Conservation (phyloP, 2,113 vertebrate genomes). For the Oncorhynchus mykiss region DNA sequence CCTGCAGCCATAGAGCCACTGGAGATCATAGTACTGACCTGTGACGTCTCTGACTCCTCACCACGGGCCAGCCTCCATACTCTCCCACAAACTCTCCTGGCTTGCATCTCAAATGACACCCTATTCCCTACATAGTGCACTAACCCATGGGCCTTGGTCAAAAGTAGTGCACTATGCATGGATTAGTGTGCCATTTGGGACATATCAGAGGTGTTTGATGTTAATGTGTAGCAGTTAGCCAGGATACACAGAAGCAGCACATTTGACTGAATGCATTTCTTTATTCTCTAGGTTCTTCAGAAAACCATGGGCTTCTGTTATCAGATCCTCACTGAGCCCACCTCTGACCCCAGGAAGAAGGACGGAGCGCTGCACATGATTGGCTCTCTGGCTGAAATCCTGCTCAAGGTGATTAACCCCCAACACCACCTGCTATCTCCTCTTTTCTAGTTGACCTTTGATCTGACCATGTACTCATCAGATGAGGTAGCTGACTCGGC, state of each 20-base stretch:
- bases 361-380: conserved; percentile 99
- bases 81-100: conserved; percentile 64
- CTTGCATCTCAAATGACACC: no score
- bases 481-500: neutral
- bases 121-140: neutral
- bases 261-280: neutral
- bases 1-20: conserved; percentile 46
- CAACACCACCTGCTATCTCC: neutral
- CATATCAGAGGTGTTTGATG: neutral
- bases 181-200: neutral
- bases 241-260: neutral
- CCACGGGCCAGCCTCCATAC: conserved; percentile 75
- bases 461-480: no score
- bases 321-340: conserved; percentile 92
- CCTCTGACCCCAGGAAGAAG: conserved; percentile 94
- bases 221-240: neutral
- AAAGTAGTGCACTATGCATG: neutral
- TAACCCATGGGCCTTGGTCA: neutral
- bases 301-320: conserved; percentile 99
- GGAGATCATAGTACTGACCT: conserved; percentile 81
- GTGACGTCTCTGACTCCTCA: conserved; percentile 64
- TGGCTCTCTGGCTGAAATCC: conserved; percentile 95
- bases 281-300: conserved; percentile 84
- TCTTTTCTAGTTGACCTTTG: neutral
- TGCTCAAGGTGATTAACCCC: conserved; percentile 84